These are phyloP conservation scores for Melanotaenia duboulayi DNA, from an alignment of 2,113 vertebrate genomes.

Conservation along the genomic window DNA sequence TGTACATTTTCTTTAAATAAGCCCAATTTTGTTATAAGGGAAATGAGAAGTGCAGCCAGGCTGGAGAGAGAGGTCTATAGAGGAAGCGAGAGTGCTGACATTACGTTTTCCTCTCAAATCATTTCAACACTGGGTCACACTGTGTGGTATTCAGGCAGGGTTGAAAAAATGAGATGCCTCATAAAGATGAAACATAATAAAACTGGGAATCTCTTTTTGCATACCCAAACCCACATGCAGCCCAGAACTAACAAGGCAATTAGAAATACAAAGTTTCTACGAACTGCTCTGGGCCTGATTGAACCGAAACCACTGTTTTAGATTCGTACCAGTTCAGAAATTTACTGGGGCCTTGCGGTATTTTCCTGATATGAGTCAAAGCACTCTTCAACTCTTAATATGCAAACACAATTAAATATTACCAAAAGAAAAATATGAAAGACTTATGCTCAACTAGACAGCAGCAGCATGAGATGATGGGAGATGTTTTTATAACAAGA, in stretches of 20 bases:
- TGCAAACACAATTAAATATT: constrained; percentile 46
- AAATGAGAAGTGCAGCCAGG: constrained; percentile 57
- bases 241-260: background rate
- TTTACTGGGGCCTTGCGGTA: constrained; percentile 2
- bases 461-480: background rate
- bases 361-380: no score
- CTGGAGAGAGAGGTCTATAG: background rate
- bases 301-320: rapidly evolving
- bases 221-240: background rate
- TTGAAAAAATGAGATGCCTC: background rate
- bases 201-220: constrained; percentile 1
- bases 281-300: background rate
- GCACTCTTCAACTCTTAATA: background rate
- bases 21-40: background rate
- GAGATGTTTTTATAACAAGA: no score
- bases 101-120: constrained; percentile 42
- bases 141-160: constrained; percentile 1
- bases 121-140: background rate
- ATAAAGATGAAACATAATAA: background rate
- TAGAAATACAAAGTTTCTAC: background rate
- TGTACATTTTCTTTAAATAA: background rate
- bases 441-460: constrained; percentile 25
- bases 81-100: constrained; percentile 53
- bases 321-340: background rate
- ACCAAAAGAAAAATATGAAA: constrained; percentile 36